phyloP scores from a whole-genome alignment of 1,140 invertebrate species.

The Cydia pomonella region DNA sequence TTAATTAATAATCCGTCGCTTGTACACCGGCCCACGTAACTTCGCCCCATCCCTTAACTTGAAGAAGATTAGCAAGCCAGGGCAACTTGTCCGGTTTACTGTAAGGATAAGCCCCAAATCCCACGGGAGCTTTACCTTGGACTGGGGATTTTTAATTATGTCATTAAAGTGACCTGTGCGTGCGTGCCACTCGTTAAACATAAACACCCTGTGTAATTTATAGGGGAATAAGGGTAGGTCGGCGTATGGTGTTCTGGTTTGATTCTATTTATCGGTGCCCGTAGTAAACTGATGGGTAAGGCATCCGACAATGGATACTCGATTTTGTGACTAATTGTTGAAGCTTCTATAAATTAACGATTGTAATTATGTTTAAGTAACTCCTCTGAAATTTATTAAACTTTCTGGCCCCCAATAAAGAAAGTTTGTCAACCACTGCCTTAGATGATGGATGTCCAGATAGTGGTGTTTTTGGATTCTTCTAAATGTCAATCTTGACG shows the following conservation, averaged over 20 bases:
- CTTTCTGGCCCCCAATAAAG: no score
- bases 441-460: no score
- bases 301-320: no score
- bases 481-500: no score
- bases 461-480: no score
- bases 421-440: no score
- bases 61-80: slow-evolving; percentile 66
- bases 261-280: not conserved
- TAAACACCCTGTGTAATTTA: slow-evolving; percentile 68
- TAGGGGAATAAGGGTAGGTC: slow-evolving; percentile 37
- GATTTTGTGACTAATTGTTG: no score
- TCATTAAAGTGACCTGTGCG: slow-evolving; percentile 62
- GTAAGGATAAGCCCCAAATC: slow-evolving; percentile 59
- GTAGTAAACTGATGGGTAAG: not conserved
- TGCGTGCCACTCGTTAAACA: slow-evolving; percentile 58
- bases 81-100: slow-evolving; percentile 63
- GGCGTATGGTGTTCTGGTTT: not conserved
- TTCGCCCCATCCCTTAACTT: slow-evolving; percentile 55
- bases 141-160: slow-evolving; percentile 74
- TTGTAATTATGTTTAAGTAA: no score
- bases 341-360: no score
- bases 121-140: slow-evolving; percentile 54
- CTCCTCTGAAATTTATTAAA: no score
- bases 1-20: slow-evolving; percentile 31
- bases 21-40: slow-evolving; percentile 41